These are phyloP conservation scores for Podocnemis expansa DNA, from an alignment of 2,113 vertebrate species.

Conservation along the genomic window DNA sequence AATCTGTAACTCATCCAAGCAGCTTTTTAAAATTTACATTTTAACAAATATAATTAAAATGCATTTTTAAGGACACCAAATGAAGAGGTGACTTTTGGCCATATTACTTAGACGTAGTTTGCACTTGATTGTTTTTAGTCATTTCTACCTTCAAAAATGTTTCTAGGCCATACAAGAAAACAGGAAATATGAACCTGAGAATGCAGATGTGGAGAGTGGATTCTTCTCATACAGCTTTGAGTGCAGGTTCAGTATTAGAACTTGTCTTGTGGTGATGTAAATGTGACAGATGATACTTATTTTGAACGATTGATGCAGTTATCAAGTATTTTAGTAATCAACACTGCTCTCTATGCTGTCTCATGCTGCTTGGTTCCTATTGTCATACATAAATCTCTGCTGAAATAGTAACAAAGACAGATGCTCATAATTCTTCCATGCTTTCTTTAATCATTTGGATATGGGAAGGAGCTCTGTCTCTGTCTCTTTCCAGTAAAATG, in stretches of 20 bases:
- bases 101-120: not conserved
- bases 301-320: not conserved
- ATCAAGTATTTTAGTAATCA: not conserved
- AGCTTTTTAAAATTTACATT: too few species aligned
- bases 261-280: not conserved
- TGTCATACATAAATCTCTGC: constrained; percentile 31
- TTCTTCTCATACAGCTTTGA: not conserved
- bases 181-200: not conserved
- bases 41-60: not conserved
- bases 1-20: too few species aligned
- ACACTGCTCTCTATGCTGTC: not conserved
- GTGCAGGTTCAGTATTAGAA: not conserved
- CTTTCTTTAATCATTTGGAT: constrained; percentile 59
- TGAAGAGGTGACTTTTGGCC: not conserved
- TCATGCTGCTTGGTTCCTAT: not conserved
- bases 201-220: not conserved
- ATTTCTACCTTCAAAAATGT: too few species aligned
- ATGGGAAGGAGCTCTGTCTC: constrained; percentile 8
- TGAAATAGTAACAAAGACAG: not conserved
- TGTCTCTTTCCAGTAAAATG: constrained; percentile 45
- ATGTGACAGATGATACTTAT: not conserved
- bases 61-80: not conserved
- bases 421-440: constrained; percentile 21
- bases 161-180: not conserved
- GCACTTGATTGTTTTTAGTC: not conserved